These are phyloP conservation scores for Bovichtus diacanthus DNA, from an alignment of 2,797 vertebrate species.

Conservation along the genomic window DNA sequence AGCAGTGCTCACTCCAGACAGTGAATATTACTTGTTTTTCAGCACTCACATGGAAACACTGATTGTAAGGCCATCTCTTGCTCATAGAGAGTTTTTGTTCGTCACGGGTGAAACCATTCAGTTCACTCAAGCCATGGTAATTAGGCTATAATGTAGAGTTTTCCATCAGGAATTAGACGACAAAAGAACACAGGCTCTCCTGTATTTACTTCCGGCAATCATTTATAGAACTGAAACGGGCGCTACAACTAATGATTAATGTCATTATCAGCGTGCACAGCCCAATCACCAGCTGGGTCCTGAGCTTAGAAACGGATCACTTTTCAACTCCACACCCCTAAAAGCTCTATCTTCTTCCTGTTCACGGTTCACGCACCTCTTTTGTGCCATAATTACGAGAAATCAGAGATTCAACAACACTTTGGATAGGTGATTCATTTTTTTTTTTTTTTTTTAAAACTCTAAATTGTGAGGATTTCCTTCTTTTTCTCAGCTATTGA, in stretches of 20 bases:
- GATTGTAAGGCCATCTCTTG: not conserved
- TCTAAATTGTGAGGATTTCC: not conserved
- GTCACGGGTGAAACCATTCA: conserved; percentile 1
- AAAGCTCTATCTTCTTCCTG: too few relatives aligned
- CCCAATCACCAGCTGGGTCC: too few relatives aligned
- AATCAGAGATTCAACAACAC: too few relatives aligned
- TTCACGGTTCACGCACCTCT: too few relatives aligned
- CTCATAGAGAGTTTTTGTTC: not conserved
- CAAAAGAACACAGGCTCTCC: not conserved
- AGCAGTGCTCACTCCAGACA: conserved; percentile 4
- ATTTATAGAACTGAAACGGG: not conserved
- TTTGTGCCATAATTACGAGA: too few relatives aligned
- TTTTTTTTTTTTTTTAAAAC: not conserved
- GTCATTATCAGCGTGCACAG: not conserved
- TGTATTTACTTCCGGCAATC: not conserved
- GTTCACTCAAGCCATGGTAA: not conserved
- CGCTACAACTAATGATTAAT: not conserved
- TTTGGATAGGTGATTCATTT: too few relatives aligned
- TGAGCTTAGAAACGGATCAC: too few relatives aligned
- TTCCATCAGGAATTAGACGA: not conserved
- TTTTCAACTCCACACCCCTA: too few relatives aligned
- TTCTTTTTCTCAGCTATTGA: not conserved
- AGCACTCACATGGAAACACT: not conserved
- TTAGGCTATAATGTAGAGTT: not conserved
- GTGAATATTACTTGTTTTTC: not conserved